Evolutionary conservation across 2,797 vertebrate genomes (phyloP).

Genomic region (Apogon talboti): DNA sequence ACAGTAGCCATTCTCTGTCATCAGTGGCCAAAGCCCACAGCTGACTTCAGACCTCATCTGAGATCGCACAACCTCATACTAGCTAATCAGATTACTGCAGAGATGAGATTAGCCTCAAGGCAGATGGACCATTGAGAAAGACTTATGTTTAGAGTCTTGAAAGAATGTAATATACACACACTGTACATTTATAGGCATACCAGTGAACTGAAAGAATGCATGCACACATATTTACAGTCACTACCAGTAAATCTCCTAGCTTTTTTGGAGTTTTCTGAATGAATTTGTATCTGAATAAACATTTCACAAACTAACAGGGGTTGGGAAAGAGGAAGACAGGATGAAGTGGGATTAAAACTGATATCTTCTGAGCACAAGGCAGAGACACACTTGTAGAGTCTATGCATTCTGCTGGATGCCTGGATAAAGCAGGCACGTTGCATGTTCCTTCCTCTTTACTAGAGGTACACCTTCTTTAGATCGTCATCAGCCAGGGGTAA

Average conservation of each 20-base stretch:
- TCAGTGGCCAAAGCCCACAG: slow-evolving; percentile 1
- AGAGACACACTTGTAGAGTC: slow-evolving; percentile 28
- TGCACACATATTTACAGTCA: neutral
- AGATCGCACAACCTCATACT: slow-evolving; percentile 22
- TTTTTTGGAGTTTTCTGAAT: neutral
- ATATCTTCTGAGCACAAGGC: slow-evolving; percentile 33
- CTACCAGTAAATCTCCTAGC: neutral
- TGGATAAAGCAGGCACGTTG: neutral
- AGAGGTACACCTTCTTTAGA: neutral
- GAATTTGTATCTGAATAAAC: neutral
- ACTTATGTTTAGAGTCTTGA: slow-evolving; percentile 5
- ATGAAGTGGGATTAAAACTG: slow-evolving; percentile 60
- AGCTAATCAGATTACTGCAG: slow-evolving; percentile 68
- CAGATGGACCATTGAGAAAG: slow-evolving; percentile 62
- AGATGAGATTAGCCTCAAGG: slow-evolving; percentile 62
- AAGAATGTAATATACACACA: slow-evolving; percentile 10
- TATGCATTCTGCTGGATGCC: slow-evolving; percentile 9
- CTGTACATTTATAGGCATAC: neutral
- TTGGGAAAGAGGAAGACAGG: slow-evolving; percentile 31
- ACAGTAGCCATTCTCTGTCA: slow-evolving; percentile 1
- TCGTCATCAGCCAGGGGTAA: slow-evolving; percentile 39
- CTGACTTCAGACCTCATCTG: slow-evolving; percentile 40
- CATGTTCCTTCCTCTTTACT: slow-evolving; percentile 3
- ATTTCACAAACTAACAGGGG: neutral
- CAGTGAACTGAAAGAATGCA: neutral